Base-by-base conservation (phyloP, 2,113 vertebrate genomes). In the Coryphaenoides rupestris region DNA sequence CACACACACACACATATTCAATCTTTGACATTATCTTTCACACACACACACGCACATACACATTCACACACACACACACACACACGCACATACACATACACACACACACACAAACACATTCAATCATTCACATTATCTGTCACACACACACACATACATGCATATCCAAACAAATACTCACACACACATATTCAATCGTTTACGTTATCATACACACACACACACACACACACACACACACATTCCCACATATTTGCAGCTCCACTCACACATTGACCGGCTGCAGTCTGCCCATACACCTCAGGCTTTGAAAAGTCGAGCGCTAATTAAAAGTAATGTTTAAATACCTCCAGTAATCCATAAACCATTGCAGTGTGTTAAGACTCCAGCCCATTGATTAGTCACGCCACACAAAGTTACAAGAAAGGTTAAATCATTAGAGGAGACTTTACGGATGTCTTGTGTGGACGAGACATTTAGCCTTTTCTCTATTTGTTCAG, bases 331-430 rank as follows among this genome's bases (percentile, higher is more conserved):
- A 85, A 73, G 57, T 70, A 69, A 59, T 72, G 80, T 85, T 85
- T 85, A 87, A 88, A 89, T 84, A 77, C 84, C 78, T 79, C 68
- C 22, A 61, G 80, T 85, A 87, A 88, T 91, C 89, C 78, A 89
- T 86, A 74, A 71, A 58, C 79, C 66, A 87, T 77, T 86, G 82
- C 76, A 72, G 78, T 78, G 76, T 76, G 84, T 86, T 82, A 70
- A 72, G 66, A 65, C 73, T 77, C 65, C 70, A 21, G 10, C 47
- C n/a, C 80, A 88, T 76, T 83, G 87, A 90, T 89, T 84, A 54
- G 69, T 66, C 21, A 22, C 55, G 58, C 66, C 24, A 66, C 76
- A 84, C 77, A 82, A 82, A 84, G 77, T 65, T 63, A 47, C 61
- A 19, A 46, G 58, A 75, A 77, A 79, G 72, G 60, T 66, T 73